Evolutionary conservation across 2,888 invertebrate genomes (phyloP), one percentile per base, ranked within the genome.

Genomic region (Lithophane ornitopus): DNA sequence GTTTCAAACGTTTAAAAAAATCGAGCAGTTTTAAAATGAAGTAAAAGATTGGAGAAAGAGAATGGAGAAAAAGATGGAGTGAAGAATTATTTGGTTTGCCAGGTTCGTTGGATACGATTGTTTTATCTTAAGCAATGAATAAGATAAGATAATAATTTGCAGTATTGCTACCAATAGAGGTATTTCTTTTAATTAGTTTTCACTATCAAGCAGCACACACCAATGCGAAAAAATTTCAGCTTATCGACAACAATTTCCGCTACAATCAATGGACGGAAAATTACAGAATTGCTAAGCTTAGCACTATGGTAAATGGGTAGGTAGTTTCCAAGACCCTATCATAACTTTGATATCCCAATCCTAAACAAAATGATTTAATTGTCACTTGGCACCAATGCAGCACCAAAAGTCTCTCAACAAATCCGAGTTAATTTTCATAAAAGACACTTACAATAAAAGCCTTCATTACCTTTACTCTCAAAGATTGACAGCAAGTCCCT

Each of bases 401-500:
- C 49, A 49, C 2, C 12, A 16, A 74, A 22, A 49, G 3, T 11
- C 9, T 12, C 12, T 16, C 16, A 2, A 19, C 16, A 22, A 68
- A 70, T 63, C 14, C 7, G 1, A 19, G 3, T 44, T 52, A 14
- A n/a, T 72, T 67, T 79, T 59, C 58, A 65, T 41, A 11, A 71
- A 65, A 68, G 58, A 26, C 22, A 41, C 14, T 67, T 34, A 0
- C 9, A 52, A 52, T 56, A 56, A 49, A 61, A 49, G 26, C 6
- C 34, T 26, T 80, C 52, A 65, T 80, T 76, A 80, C 46, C 66
- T 67, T 62, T 49, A 59, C 69, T 74, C 63, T 76, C 75, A 81
- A 78, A 87, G 81, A 85, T 80, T 86, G 85, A 84, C 82, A 78
- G 74, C 78, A 19, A 8, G 44, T 69, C 72, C 80, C 65, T 49